A percentile compares a stretch with the other conserved stretches of the same genome.
These are phyloP conservation scores for Leptopilina syphax DNA, from an alignment of 2,888 invertebrate genomes.

Conservation along the genomic window DNA sequence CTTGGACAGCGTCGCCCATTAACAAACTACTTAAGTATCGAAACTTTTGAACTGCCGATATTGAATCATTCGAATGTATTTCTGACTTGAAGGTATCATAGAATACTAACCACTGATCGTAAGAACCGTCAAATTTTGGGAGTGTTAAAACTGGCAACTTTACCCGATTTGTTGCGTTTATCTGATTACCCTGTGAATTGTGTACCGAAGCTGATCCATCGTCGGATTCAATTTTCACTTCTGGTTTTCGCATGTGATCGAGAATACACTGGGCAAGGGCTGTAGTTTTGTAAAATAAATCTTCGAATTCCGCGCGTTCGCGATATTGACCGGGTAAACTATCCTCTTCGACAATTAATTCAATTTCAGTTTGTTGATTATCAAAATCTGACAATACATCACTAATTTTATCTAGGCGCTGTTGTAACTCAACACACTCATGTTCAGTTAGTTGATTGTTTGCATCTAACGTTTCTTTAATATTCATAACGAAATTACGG, in stretches of 20 bases:
- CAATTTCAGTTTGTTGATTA: no score
- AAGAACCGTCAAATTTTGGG: slow-evolving; percentile 54
- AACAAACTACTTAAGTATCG: slow-evolving; percentile 55
- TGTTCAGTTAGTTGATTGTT: no score
- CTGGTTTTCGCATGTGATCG: neutral
- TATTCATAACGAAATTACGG: no score
- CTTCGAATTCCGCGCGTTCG: slow-evolving; percentile 5
- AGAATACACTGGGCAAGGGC: slow-evolving; percentile 7
- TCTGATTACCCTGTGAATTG: neutral
- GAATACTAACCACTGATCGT: slow-evolving; percentile 53
- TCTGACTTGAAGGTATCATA: slow-evolving; percentile 54
- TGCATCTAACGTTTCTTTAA: no score
- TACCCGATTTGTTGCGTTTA: slow-evolving; percentile 15
- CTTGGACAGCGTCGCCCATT: slow-evolving; percentile 43
- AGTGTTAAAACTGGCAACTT: slow-evolving; percentile 53
- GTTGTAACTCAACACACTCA: no score
- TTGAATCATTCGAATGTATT: slow-evolving; percentile 54
- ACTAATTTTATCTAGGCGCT: no score
- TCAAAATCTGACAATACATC: no score
- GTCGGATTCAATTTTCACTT: neutral
- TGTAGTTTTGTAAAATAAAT: slow-evolving; percentile 2
- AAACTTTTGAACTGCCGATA: slow-evolving; percentile 56
- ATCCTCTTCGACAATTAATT: no score
- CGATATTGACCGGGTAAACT: neutral
- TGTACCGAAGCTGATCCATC: neutral